Evolutionary conservation across 2,113 vertebrate species (phyloP).

Genomic region (Periophthalmus modestus): DNA sequence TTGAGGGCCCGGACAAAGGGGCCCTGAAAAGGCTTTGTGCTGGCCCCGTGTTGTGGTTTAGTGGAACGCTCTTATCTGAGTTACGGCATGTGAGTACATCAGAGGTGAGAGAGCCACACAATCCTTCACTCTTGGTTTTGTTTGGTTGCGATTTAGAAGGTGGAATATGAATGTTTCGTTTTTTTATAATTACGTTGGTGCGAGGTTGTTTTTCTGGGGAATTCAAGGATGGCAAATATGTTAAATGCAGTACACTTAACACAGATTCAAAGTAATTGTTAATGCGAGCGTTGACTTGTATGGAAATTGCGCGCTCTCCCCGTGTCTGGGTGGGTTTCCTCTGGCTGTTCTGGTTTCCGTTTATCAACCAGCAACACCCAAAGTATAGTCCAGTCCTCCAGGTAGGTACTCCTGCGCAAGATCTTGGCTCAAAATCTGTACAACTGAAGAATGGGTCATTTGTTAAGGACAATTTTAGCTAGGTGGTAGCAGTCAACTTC

Average conservation of each 20-base stretch:
- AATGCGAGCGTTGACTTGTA: not conserved
- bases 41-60: constrained; percentile 44
- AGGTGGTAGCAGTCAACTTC: no score
- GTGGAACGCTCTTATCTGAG: constrained; percentile 46
- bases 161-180: not conserved
- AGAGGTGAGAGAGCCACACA: constrained; percentile 34
- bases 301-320: not conserved
- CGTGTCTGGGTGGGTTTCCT: not conserved
- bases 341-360: not conserved
- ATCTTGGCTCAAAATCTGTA: no score
- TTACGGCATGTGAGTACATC: constrained; percentile 45
- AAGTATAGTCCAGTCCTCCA: not conserved
- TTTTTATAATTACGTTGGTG: no score
- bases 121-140: constrained; percentile 14
- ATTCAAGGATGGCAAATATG: no score
- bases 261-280: no score
- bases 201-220: no score
- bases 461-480: no score
- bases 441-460: no score
- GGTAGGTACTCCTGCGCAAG: no score
- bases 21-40: constrained; percentile 65
- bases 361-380: not conserved
- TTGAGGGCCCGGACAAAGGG: constrained; percentile 68
- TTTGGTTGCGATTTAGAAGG: constrained; percentile 17
- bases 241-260: no score